Base-by-base conservation (phyloP, 1,140 invertebrate genomes). In the Lycorma delicatula region DNA sequence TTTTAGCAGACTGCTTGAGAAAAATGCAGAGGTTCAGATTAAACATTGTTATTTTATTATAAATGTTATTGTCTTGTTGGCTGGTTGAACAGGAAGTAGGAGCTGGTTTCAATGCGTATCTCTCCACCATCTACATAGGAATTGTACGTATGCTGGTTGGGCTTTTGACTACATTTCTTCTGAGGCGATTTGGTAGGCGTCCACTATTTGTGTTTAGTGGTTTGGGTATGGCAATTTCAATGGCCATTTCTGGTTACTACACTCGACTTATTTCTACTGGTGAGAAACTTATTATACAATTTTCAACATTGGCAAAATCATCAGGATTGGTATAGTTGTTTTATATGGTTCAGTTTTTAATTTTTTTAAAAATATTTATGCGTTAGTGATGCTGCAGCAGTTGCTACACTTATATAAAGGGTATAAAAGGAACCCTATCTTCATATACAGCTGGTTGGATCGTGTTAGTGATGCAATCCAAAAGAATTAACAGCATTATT, bases 91-190 rank as follows among this genome's bases (percentile, higher is more conserved):
- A 79, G 72, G 73, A 77, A 61, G 72, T 77, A 11, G 75, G 74
- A 2, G 70, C 70, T 20, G 68, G 66, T 0, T 64, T 82, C 0
- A 66, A 83, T 57, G 67, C 74, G 0, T 77, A 77, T 53, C 29
- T 76, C 0, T 74, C 78, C 2, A 78, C 84, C 3, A 78, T 84
- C 34, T 66, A 84, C 5, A 74, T 87, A 44, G 84, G 83, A 12
- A 59, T 77, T 0, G 79, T 84, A 0, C 76, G 84, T 48, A 80
- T 87, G 46, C 46, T 84, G 9, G 77, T 79, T 63, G 79, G 78
- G 11, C 71, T 79, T 63, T 64, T 77, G 1, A 79, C 78, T 49
- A 77, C 77, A 1, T 77, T 72, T 64, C 62, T 81, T 51, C 60
- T 81, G 5, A 70, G 74, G 44, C 68, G 71, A 13, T 81, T 71